phyloP scores from a whole-genome alignment of 2,113 vertebrate species.

The Scomber japonicus region DNA sequence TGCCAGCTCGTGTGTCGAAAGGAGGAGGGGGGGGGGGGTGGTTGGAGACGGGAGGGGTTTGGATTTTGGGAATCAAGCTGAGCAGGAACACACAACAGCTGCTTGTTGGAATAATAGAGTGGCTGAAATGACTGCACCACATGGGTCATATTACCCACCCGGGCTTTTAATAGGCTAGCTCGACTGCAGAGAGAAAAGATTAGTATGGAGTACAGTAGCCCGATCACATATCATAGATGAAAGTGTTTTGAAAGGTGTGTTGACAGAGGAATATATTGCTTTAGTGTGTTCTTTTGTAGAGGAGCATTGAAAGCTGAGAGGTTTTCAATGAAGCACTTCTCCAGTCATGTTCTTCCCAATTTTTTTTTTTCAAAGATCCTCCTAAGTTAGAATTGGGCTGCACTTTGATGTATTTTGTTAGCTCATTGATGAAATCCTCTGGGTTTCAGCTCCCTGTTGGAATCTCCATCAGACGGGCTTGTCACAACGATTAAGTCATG shows the following conservation, averaged over 20 bases:
- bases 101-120: constrained; percentile 77
- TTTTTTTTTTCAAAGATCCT: not conserved
- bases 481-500: constrained; percentile 52
- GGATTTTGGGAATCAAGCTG: constrained; percentile 61
- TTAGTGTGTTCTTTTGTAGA: constrained; percentile 21
- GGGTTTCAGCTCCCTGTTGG: constrained; percentile 39
- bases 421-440: constrained; percentile 32
- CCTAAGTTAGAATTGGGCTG: not conserved
- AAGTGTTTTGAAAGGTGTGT: constrained; percentile 43
- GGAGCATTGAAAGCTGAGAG: constrained; percentile 1
- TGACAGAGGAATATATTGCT: constrained; percentile 42
- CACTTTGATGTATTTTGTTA: constrained; percentile 12
- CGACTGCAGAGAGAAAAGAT: constrained; percentile 64
- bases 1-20: constrained; percentile 24
- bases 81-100: constrained; percentile 75
- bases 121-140: constrained; percentile 60
- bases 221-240: constrained; percentile 59
- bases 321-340: constrained; percentile 10
- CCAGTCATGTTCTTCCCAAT: constrained; percentile 6
- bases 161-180: constrained; percentile 72
- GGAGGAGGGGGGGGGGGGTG: not conserved
- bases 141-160: constrained; percentile 67
- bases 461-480: constrained; percentile 37
- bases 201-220: constrained; percentile 58
- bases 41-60: not conserved